phyloP scores from a whole-genome alignment of 2,888 invertebrate genomes.

The Syrphus vitripennis region DNA sequence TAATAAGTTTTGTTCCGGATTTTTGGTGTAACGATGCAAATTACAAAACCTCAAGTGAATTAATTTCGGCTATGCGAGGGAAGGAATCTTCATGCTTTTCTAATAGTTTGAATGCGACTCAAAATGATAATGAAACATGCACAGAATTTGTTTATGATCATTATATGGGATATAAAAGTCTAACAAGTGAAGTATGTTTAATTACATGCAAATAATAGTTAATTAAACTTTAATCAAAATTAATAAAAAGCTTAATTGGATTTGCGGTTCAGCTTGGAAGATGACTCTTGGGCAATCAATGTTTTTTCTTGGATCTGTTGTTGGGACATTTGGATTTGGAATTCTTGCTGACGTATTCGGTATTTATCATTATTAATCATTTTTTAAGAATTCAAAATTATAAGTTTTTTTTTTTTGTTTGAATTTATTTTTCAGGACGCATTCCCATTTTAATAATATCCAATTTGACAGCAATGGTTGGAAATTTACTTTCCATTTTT shows the following conservation, averaged over 20 bases:
- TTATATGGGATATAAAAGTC: slow-evolving; percentile 83
- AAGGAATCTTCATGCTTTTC: slow-evolving; percentile 17
- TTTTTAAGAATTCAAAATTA: background rate
- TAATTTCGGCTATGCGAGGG: background rate
- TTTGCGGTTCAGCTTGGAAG: slow-evolving; percentile 84
- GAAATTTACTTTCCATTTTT: slow-evolving; percentile 82
- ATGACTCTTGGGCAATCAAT: slow-evolving; percentile 84
- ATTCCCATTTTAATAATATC: slow-evolving; percentile 83
- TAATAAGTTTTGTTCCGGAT: slow-evolving; percentile 83
- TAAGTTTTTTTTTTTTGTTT: background rate
- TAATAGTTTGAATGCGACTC: background rate
- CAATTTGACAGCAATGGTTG: slow-evolving; percentile 82
- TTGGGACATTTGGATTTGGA: slow-evolving; percentile 83
- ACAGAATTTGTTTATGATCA: slow-evolving; percentile 83
- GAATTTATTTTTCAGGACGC: slow-evolving; percentile 79
- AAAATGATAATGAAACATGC: slow-evolving; percentile 76
- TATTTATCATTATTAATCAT: background rate
- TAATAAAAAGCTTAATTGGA: slow-evolving; percentile 81
- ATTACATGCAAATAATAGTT: slow-evolving; percentile 58
- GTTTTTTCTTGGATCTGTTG: slow-evolving; percentile 84
- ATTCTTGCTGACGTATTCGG: slow-evolving; percentile 83
- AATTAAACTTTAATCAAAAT: background rate
- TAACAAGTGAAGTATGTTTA: slow-evolving; percentile 83
- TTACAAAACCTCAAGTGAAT: background rate
- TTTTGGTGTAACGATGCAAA: slow-evolving; percentile 78